These are phyloP conservation scores for Tetragonula clypearis DNA, from an alignment of 1,140 invertebrate species.

Conservation along the genomic window DNA sequence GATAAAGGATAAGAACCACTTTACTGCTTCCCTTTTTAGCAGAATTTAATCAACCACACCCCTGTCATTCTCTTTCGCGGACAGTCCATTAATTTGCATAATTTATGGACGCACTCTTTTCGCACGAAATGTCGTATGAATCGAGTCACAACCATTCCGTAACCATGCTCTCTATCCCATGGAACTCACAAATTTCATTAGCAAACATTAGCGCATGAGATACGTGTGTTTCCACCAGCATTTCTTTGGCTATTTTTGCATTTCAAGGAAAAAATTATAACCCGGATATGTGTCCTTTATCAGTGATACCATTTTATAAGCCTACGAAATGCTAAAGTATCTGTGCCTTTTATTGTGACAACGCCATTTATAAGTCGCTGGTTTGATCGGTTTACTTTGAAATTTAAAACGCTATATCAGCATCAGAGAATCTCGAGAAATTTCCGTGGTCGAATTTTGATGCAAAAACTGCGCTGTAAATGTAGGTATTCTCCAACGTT, in stretches of 20 bases:
- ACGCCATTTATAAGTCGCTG: neutral
- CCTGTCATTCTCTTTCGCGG: neutral
- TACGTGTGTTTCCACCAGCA: neutral
- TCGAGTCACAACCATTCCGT: neutral
- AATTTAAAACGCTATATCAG: neutral
- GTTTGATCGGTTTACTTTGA: neutral
- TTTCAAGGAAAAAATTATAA: neutral
- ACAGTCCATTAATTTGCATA: slow-evolving; percentile 23
- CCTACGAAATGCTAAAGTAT: no score
- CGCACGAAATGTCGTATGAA: neutral
- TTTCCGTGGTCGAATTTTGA: slow-evolving; percentile 11
- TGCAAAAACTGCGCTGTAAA: slow-evolving; percentile 34
- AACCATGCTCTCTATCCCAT: neutral
- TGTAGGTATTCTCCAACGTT: slow-evolving; percentile 22
- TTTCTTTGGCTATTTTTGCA: neutral
- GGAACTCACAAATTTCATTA: slow-evolving; percentile 28
- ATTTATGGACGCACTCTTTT: neutral
- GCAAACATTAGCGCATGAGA: slow-evolving; percentile 4
- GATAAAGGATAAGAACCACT: neutral
- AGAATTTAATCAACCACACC: neutral
- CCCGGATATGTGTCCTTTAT: no score
- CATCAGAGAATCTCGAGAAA: slow-evolving; percentile 18
- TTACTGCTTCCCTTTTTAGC: neutral
- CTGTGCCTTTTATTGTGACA: no score
- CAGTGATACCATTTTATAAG: no score